Evolutionary conservation across 2,113 vertebrate species (phyloP).

Genomic region (Donacobius atricapilla): DNA sequence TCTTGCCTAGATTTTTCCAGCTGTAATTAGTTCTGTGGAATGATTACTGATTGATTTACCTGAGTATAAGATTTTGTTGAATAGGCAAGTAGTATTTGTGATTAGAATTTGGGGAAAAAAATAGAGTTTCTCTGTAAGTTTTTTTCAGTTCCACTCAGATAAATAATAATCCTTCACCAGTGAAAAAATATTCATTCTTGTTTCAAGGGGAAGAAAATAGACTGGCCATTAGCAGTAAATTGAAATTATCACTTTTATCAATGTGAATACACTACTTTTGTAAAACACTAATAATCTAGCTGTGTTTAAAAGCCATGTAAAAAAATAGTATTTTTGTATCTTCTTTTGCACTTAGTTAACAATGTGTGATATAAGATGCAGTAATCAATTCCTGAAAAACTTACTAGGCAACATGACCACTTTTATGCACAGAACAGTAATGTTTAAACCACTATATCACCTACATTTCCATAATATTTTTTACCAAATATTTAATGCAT

Average conservation of each 20-base stretch:
- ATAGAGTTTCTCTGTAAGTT: neutral
- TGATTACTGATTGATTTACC: neutral
- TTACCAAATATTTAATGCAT: neutral
- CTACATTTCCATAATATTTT: neutral
- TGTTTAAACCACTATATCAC: neutral
- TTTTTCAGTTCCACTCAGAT: neutral
- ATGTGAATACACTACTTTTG: neutral
- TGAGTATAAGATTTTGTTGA: neutral
- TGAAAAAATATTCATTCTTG: neutral
- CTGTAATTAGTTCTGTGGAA: neutral
- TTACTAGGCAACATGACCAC: neutral
- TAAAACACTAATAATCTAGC: neutral
- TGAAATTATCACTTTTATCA: neutral
- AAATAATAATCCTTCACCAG: neutral
- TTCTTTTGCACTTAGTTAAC: neutral
- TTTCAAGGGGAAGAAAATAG: neutral
- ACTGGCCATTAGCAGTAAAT: neutral
- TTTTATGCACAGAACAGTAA: neutral
- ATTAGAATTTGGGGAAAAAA: neutral
- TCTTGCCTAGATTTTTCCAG: neutral
- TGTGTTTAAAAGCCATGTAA: neutral
- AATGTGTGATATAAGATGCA: neutral
- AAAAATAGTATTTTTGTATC: neutral
- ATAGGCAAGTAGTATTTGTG: neutral
- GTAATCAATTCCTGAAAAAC: neutral